A percentile compares a stretch with the other conserved stretches of the same genome.
Conservation (phyloP, 2,113 vertebrate genomes). For the Climacteris rufus region DNA sequence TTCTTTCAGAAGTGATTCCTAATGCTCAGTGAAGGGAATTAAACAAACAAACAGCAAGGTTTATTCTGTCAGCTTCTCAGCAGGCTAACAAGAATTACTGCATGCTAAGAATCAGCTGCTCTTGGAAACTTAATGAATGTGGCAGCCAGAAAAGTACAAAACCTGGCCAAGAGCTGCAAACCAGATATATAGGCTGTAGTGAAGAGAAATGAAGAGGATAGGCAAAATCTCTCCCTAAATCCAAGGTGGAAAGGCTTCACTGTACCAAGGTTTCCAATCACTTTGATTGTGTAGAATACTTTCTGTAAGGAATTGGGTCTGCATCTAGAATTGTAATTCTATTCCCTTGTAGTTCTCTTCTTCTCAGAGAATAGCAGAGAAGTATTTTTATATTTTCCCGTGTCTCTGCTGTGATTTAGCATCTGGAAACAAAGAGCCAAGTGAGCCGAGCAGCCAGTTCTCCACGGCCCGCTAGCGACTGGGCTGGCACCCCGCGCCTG, state of each 20-base stretch:
- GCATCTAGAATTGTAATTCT: not conserved
- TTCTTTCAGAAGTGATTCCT: slow-evolving; percentile 26
- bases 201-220: not conserved
- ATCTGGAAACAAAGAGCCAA: not conserved
- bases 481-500: not conserved
- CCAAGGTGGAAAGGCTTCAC: not conserved
- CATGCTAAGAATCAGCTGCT: slow-evolving; percentile 28
- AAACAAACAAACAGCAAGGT: slow-evolving; percentile 44
- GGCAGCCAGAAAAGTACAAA: not conserved
- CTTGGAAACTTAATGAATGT: slow-evolving; percentile 32
- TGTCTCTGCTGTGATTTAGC: not conserved
- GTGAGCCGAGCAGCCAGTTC: not conserved
- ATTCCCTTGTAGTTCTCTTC: not conserved
- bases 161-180: not conserved
- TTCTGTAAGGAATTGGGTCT: not conserved
- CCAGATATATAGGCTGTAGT: not conserved
- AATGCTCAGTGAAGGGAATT: slow-evolving; percentile 43
- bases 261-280: not conserved
- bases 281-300: not conserved
- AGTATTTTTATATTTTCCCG: not conserved
- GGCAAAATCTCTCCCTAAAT: not conserved
- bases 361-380: not conserved
- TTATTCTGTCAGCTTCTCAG: slow-evolving; percentile 49
- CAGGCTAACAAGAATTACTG: slow-evolving; percentile 47
- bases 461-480: not conserved